Percentiles rank a stretch among this genome's conserved stretches.
Conservation (phyloP, 2,797 vertebrate genomes). For the Euphonia xanthogaster region DNA sequence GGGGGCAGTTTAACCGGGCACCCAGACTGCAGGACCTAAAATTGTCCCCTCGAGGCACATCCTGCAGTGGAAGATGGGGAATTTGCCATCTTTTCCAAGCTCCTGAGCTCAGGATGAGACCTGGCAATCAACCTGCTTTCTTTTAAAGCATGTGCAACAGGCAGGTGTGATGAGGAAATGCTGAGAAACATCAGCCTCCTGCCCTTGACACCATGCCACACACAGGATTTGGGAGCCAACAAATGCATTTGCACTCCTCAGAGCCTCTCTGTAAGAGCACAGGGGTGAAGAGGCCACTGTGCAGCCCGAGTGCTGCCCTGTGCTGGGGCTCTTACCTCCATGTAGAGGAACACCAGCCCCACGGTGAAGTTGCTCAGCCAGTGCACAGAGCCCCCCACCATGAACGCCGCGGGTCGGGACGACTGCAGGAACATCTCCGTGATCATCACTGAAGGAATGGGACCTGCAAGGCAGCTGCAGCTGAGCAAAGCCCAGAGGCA, state of each 20-base stretch:
- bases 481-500: background rate
- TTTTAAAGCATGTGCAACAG: background rate
- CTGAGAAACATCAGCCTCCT: background rate
- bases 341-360: conserved; percentile 90
- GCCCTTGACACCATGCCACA: background rate
- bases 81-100: background rate
- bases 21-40: background rate
- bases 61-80: background rate
- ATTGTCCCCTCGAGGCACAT: background rate
- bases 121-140: background rate
- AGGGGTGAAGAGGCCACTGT: background rate
- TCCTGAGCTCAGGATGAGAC: background rate
- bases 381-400: conserved; percentile 91
- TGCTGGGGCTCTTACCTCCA: conserved; percentile 77
- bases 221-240: background rate
- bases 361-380: conserved; percentile 92
- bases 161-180: background rate
- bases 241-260: background rate
- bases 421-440: conserved; percentile 95
- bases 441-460: conserved; percentile 87
- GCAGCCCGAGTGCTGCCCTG: background rate
- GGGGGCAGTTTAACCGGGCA: background rate
- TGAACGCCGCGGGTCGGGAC: conserved; percentile 88
- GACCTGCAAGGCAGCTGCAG: conserved; percentile 72
- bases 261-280: background rate